Percentiles rank a stretch among this genome's conserved stretches.
Conservation (phyloP, 2,113 vertebrate genomes). For the Cheilinus undulatus region DNA sequence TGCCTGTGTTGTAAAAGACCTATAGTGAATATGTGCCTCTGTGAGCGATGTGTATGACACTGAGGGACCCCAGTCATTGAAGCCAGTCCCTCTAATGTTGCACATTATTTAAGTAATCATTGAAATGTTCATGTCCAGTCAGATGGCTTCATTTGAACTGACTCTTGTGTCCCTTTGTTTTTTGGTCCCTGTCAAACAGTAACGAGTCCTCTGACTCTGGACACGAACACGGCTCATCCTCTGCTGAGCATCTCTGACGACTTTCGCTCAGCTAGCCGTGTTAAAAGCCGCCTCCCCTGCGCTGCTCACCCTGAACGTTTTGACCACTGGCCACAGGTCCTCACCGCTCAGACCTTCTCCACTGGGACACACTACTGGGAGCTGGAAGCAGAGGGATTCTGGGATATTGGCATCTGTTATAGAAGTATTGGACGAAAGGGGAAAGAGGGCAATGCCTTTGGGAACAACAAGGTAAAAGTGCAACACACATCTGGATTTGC, state of each 20-base stretch:
- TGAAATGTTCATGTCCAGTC: not conserved
- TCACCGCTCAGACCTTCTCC: conserved; percentile 71
- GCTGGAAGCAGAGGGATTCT: conserved; percentile 81
- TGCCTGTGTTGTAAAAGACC: too few relatives aligned
- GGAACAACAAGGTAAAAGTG: conserved; percentile 78
- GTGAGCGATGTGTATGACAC: too few relatives aligned
- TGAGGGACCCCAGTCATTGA: too few relatives aligned
- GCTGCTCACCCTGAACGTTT: conserved; percentile 75
- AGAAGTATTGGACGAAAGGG: conserved; percentile 79
- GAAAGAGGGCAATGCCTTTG: conserved; percentile 79
- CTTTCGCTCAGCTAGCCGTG: conserved; percentile 68
- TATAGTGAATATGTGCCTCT: too few relatives aligned
- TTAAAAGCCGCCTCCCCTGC: conserved; percentile 66
- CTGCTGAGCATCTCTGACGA: conserved; percentile 78
- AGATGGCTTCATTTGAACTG: too few relatives aligned
- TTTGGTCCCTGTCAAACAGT: conserved; percentile 48
- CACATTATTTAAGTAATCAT: too few relatives aligned
- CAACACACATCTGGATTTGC: not conserved
- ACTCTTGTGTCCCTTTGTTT: not conserved
- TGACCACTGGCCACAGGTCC: conserved; percentile 83
- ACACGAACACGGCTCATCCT: conserved; percentile 79
- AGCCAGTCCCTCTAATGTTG: too few relatives aligned
- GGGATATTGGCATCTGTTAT: conserved; percentile 81
- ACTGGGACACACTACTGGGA: conserved; percentile 83
- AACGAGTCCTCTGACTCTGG: conserved; percentile 75